Conservation (phyloP, 2,113 vertebrate genomes). For the Ophthalmolycus amberensis region DNA sequence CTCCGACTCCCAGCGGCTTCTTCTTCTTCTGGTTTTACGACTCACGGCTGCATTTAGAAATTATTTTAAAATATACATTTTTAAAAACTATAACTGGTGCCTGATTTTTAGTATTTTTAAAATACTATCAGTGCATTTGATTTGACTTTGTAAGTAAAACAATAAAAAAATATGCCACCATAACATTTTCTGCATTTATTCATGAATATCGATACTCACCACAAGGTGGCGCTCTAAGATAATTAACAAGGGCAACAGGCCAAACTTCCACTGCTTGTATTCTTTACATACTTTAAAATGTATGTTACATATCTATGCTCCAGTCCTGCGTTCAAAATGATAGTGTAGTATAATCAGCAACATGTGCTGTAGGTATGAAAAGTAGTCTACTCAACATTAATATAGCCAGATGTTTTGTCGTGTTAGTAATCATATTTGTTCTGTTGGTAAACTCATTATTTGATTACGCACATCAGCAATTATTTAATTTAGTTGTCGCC, state of each 20-base stretch:
- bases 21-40: not conserved
- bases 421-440: not conserved
- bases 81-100: too few species aligned
- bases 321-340: not conserved
- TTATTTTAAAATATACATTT: too few species aligned
- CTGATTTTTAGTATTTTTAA: too few species aligned
- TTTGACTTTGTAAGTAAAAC: too few species aligned
- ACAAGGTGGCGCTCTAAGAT: constrained; percentile 56
- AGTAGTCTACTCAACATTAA: not conserved
- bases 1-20: not conserved
- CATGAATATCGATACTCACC: constrained; percentile 12
- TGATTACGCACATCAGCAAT: not conserved
- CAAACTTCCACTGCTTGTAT: not conserved
- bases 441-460: not conserved
- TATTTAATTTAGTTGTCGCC: not conserved
- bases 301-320: not conserved
- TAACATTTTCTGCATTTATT: not conserved
- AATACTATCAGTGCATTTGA: too few species aligned
- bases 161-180: not conserved
- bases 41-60: too few species aligned
- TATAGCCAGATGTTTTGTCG: not conserved
- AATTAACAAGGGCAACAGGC: not conserved
- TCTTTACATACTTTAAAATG: not conserved
- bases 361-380: not conserved
- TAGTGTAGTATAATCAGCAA: not conserved